Evolutionary conservation across 2,888 invertebrate genomes (phyloP), one percentile per base, ranked within the genome.

Genomic region (Invenusta paracnida): DNA sequence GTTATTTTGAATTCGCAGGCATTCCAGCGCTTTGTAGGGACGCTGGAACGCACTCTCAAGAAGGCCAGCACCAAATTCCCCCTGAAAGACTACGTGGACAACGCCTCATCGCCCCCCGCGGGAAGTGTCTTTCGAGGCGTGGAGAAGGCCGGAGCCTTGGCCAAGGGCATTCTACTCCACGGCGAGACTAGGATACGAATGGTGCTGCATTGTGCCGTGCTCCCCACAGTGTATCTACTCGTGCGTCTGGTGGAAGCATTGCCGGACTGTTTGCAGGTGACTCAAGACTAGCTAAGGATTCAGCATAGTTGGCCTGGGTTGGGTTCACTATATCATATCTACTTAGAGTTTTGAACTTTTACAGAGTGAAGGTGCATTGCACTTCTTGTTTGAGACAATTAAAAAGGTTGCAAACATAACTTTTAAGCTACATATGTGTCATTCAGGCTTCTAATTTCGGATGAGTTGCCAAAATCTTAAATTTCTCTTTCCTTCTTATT

Each of bases 21-120:
- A 23, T 5, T 23, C 2, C 17, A n/a, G 23, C 11, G 25, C 11
- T 23, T 73, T 5, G 73, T 73, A 23, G 27, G 73, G 2, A 73
- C 73, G 25, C 73, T 73, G 73, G 73, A 73, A 73, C 73, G 73
- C 27, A 23, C 73, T 23, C 73, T 73, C 2, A 73, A 73, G 73
- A 73, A 73, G 11, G 73, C 73, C 11, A 73, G 73, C 25, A 73
- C 23, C 73, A 73, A 73, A 23, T 73, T 73, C 27, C 73, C 73
- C 5, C 73, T 73, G 73, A 73, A 73, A 23, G 73, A 73, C 73
- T 73, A 13, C 27, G 73, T 73, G 23, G 5, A 48, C 5, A n/a
- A 5, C 17, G 73, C 17, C 2, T 5, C 11, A 2, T 23, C 73
- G 2, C 73, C 73, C 17, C 73, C 73, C 5, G 5, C 73, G 2